Conservation (phyloP, 2,113 vertebrate genomes). For the Megatriorchis doriae region DNA sequence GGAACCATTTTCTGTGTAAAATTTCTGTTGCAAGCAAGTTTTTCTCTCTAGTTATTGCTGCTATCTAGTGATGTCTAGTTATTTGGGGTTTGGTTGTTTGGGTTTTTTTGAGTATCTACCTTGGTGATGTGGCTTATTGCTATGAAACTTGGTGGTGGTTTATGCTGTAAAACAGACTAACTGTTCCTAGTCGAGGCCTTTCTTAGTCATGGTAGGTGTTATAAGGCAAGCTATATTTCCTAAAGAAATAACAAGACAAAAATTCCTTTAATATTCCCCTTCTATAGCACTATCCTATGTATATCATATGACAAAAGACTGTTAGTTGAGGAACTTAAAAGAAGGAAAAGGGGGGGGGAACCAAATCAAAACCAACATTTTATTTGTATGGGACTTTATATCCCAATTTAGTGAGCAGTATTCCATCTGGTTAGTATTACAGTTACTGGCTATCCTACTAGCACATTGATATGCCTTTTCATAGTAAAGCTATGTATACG, state of each 20-base stretch:
- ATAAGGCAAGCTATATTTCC: not conserved
- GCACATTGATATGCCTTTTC: not conserved
- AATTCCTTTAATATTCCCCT: not conserved
- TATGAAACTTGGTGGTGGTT: not conserved
- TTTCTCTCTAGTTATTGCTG: not conserved
- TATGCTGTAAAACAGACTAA: not conserved
- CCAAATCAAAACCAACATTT: not conserved
- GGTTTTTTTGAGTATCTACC: not conserved
- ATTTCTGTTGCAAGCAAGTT: not conserved
- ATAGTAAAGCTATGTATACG: not conserved
- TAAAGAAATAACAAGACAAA: not conserved
- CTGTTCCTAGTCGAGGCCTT: not conserved
- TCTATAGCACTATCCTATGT: not conserved
- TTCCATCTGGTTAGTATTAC: not conserved
- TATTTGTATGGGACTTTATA: not conserved
- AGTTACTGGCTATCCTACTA: not conserved
- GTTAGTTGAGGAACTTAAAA: not conserved
- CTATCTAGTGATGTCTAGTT: not conserved
- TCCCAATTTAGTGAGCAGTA: not conserved
- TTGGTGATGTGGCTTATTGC: not conserved
- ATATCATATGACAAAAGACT: not conserved
- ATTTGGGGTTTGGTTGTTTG: too few species aligned
- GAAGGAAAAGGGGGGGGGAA: not conserved
- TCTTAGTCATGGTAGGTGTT: not conserved
- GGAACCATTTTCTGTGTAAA: not conserved